Base-by-base conservation (phyloP, 2,113 vertebrate genomes). In the Beaufortia kweichowensis region DNA sequence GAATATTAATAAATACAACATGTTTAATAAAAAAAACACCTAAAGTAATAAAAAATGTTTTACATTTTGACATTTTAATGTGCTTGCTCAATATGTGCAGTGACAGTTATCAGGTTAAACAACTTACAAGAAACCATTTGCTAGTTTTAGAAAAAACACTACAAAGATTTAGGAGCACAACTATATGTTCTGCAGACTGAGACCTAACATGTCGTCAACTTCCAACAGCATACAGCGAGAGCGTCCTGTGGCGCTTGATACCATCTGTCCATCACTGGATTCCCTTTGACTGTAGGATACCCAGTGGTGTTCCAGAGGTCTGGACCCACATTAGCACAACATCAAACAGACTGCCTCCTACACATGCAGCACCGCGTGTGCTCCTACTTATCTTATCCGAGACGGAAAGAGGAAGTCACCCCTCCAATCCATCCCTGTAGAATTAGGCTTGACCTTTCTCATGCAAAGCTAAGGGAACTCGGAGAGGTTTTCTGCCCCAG, bases 391-490 rank as follows among this genome's bases (percentile, higher is more conserved):
- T 57, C 71, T 85, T 83, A 88, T 86, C 87, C 84, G 75, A 86
- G 66, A 80, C 69, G 86, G 86, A 90, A 86, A 62, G 78, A 85
- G 85, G 85, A 86, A 85, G 76, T 56, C 33, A 46, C 71, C 81
- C 80, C 59, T 76, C 75, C 74, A 67, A 53, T 59, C 62, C 61
- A 63, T 71, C 78, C 60, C 67, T 83, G 73, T 74, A 85, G 73
- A 68, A 76, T 79, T 70, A 71, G 79, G 75, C 14, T 10, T 85
- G 85, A 90, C 85, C 85, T 90, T 88, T 89, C 56, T 77, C 61
- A 86, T 85, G 87, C 85, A 90, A 89, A 71, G 77, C 53, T 61
- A 14, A 68, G 39, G 31, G 39, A 67, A 77, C 41, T n/a, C 66
- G 21, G 21, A 77, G 48, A 74, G 46, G 76, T 35, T 79, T 74